Conservation (phyloP, 2,113 vertebrate species). For the Struthidea cinerea region DNA sequence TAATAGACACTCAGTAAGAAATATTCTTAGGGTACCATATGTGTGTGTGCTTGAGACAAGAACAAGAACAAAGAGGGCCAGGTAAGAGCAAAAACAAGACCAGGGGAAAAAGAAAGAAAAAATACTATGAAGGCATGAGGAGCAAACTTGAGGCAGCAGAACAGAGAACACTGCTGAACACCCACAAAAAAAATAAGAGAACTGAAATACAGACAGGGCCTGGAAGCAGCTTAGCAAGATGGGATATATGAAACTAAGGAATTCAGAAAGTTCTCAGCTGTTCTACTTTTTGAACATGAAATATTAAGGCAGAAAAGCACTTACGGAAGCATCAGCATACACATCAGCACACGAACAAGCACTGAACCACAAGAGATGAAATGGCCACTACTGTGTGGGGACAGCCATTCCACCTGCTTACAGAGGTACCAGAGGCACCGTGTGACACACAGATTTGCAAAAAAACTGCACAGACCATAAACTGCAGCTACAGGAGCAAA, state of each 20-base stretch:
- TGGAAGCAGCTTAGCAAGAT: not conserved
- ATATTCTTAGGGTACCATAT: not conserved
- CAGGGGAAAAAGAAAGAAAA: accelerated
- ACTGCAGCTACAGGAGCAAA: not conserved
- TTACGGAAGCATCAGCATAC: not conserved
- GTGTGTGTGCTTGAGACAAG: not conserved
- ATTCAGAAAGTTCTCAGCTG: not conserved
- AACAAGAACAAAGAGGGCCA: not conserved
- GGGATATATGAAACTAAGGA: not conserved
- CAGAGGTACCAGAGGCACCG: not conserved
- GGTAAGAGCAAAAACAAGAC: not conserved
- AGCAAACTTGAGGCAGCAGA: not conserved
- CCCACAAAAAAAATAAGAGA: not conserved
- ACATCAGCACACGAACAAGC: not conserved
- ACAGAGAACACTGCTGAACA: not conserved
- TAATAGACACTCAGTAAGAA: not conserved
- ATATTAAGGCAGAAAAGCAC: not conserved
- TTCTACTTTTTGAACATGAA: not conserved
- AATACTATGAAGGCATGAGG: not conserved
- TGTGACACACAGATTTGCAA: not conserved
- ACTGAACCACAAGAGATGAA: not conserved
- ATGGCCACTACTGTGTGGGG: not conserved
- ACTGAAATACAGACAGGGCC: not conserved
- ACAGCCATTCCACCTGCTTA: not conserved
- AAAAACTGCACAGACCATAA: not conserved